phyloP scores from a whole-genome alignment of 2,113 vertebrate species.

The Cisticola juncidis region DNA sequence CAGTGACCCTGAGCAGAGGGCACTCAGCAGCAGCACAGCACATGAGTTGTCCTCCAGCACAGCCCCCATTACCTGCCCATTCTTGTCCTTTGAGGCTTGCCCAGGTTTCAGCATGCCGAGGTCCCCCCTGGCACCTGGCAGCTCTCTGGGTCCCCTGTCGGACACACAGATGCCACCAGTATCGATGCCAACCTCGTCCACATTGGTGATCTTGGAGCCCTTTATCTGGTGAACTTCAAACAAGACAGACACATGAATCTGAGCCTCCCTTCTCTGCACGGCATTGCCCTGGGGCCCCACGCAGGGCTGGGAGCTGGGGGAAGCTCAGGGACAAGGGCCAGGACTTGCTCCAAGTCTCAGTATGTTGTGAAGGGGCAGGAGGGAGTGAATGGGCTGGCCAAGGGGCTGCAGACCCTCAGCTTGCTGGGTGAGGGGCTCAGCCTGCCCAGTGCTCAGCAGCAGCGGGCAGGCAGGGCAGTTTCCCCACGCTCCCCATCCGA shows the following conservation, averaged over 20 bases:
- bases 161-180: constrained; percentile 44
- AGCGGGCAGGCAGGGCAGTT: background rate
- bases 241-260: background rate
- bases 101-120: constrained; percentile 75
- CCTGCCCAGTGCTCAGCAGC: rapidly evolving
- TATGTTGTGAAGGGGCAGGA: background rate
- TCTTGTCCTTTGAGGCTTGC: constrained; percentile 60
- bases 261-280: rapidly evolving
- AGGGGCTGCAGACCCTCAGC: background rate
- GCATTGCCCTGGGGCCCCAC: rapidly evolving
- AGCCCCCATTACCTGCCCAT: constrained; percentile 54
- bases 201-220: constrained; percentile 57
- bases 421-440: background rate
- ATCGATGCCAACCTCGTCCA: constrained; percentile 33
- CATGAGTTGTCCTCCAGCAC: rapidly evolving
- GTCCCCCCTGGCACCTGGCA: constrained; percentile 76
- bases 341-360: background rate
- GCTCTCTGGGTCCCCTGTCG: constrained; percentile 76
- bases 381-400: rapidly evolving
- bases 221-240: constrained; percentile 72
- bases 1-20: background rate
- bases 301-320: background rate
- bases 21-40: background rate
- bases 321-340: background rate
- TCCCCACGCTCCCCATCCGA: background rate